These are phyloP conservation scores for Micronisus gabar DNA, from an alignment of 2,113 vertebrate genomes.

Conservation along the genomic window DNA sequence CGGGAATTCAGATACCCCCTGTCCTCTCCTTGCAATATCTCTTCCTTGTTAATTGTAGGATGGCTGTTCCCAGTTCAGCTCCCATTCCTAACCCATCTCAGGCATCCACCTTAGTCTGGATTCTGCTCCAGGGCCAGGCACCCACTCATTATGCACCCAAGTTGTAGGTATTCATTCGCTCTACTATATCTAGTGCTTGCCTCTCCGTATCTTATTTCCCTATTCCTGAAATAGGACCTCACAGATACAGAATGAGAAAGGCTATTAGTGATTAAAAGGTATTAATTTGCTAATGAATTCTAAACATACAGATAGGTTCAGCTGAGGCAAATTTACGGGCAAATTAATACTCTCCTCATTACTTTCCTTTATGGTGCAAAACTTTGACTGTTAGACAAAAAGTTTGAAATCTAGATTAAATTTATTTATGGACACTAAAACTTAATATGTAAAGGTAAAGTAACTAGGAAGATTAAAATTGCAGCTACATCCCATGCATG, in stretches of 20 bases:
- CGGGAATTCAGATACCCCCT: not conserved
- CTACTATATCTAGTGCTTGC: not conserved
- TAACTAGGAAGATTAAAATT: not conserved
- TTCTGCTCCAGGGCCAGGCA: not conserved
- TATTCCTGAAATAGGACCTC: not conserved
- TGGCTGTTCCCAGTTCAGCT: not conserved
- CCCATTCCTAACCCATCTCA: not conserved
- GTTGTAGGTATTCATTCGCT: not conserved
- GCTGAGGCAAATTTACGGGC: not conserved
- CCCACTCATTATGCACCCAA: not conserved
- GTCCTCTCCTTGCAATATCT: not conserved
- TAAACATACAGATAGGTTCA: not conserved
- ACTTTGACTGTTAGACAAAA: not conserved
- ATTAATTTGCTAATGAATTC: not conserved
- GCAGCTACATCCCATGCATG: not conserved
- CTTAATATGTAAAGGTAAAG: not conserved
- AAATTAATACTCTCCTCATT: not conserved
- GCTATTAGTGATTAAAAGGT: not conserved
- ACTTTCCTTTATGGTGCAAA: not conserved
- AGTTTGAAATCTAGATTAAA: not conserved
- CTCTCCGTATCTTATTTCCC: not conserved
- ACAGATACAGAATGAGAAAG: not conserved
- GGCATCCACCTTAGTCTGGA: not conserved
- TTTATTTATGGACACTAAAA: not conserved
- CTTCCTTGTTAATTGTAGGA: not conserved